A percentile compares a stretch with the other conserved stretches of the same genome.
Evolutionary conservation across 2,888 invertebrate species (phyloP).

Genomic region (Helobdella robusta): DNA sequence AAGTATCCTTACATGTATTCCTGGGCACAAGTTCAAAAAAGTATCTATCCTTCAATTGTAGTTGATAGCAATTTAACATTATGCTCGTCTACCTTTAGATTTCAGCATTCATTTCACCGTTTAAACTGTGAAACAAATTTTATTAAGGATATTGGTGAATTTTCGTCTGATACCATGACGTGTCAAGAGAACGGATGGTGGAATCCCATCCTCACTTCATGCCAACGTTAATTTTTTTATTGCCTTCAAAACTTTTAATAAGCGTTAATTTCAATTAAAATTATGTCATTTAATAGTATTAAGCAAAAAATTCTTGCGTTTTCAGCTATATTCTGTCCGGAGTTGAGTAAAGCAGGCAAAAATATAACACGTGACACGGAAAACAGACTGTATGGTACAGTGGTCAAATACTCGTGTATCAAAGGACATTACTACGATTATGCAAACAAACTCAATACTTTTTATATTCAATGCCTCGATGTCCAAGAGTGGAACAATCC

Average conservation of each 20-base stretch:
- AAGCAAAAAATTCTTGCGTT: background rate
- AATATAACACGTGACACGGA: constrained; percentile 24
- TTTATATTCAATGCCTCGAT: constrained; percentile 28
- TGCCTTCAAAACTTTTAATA: background rate
- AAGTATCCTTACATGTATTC: constrained; percentile 32
- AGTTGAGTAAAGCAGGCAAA: background rate
- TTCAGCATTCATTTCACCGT: too few species aligned
- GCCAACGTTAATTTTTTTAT: constrained; percentile 32
- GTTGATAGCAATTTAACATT: too few species aligned
- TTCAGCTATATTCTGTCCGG: constrained; percentile 28
- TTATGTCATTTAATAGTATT: background rate
- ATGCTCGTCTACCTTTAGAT: too few species aligned
- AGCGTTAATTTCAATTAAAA: background rate
- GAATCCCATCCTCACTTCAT: constrained; percentile 31
- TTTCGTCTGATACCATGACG: constrained; percentile 25
- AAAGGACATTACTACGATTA: constrained; percentile 31
- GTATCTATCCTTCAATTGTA: too few species aligned
- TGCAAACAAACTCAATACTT: background rate
- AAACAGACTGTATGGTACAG: constrained; percentile 30
- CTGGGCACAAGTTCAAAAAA: constrained; percentile 29
- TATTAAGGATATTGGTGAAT: background rate
- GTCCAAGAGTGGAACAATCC: constrained; percentile 29
- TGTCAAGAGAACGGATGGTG: constrained; percentile 32
- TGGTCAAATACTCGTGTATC: constrained; percentile 30
- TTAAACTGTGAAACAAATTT: too few species aligned